Evolutionary conservation across 2,888 invertebrate genomes (phyloP), one percentile per base, ranked within the genome.

Genomic region (Drosophila niveifrons): DNA sequence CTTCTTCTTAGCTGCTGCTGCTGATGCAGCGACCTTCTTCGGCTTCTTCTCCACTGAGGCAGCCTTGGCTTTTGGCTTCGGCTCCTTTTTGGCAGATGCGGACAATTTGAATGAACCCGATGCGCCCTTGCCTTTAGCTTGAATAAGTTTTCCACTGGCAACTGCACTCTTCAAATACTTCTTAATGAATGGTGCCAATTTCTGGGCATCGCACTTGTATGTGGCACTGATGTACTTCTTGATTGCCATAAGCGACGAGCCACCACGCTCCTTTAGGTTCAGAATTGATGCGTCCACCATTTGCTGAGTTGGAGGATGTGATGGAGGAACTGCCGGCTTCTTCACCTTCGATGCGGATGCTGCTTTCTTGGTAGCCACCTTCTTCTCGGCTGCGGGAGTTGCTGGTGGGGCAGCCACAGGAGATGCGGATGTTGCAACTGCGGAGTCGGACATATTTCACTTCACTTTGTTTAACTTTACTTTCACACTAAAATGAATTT

Each of bases 111-210:
- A 82, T 11, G 80, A 82, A 36, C 82, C 82, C 29, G 23, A 23
- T 23, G 23, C 23, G 23, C 23, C 23, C 23, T 23, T 23, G 23
- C 23, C 23, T 4, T 23, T 23, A 23, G 23, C 23, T 23, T 23
- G 23, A 4, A 23, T 23, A 23, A 23, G 23, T 23, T 23, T 23
- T 23, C 23, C 23, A 23, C 23, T 23, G 23, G 23, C 23, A 23
- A 23, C 23, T 4, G 94, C 94, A 50, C 47, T 78, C 73, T 36
- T 77, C 74, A 36, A 71, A 56, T 73, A 79, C 50, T 79, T 79
- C 48, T 80, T 80, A 6, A 80, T 23, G 23, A 23, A 23, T 23
- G 23, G 23, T 23, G 23, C 23, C 23, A 23, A 23, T 23, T 23
- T 23, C 23, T 23, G 23, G 23, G 23, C 23, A 23, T 23, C 23